phyloP scores from a whole-genome alignment of 2,888 invertebrate genomes.

The Odiellus spinosus region DNA sequence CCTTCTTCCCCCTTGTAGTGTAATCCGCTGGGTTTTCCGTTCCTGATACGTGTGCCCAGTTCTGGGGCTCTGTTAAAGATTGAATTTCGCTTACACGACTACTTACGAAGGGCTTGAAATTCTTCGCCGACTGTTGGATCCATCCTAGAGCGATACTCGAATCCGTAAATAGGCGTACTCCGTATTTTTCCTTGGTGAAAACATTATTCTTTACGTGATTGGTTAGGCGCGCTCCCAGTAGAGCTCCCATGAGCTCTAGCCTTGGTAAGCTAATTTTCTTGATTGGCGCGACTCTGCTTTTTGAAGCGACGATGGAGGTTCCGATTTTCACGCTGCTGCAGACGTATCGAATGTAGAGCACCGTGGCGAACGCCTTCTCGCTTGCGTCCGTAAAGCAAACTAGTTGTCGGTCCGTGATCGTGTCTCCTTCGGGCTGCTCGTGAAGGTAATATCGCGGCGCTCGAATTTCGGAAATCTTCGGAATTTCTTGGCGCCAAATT shows the following conservation, averaged over 20 bases:
- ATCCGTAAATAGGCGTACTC: background rate
- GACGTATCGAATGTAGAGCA: background rate
- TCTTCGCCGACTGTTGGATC: constrained; percentile 3
- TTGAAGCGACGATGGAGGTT: background rate
- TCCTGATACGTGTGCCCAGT: background rate
- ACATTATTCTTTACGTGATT: background rate
- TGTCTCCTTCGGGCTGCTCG: no score
- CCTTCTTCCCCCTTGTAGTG: background rate
- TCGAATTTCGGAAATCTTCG: no score
- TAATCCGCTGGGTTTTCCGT: background rate
- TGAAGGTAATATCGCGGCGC: no score
- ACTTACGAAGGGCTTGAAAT: background rate
- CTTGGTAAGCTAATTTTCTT: constrained; percentile 2
- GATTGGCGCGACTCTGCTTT: background rate
- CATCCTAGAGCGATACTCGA: background rate
- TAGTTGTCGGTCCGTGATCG: background rate
- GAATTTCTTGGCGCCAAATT: no score
- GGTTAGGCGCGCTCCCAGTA: background rate
- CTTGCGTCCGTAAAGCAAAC: constrained; percentile 3
- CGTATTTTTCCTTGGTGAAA: no score
- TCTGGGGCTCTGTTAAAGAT: background rate
- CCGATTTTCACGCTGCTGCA: background rate
- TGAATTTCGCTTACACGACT: background rate
- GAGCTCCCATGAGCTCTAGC: background rate
- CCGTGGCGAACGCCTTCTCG: background rate